Evolutionary conservation across 1,140 invertebrate species (phyloP), one percentile per base, ranked within the genome.

Genomic region (Trichonephila inaurata): DNA sequence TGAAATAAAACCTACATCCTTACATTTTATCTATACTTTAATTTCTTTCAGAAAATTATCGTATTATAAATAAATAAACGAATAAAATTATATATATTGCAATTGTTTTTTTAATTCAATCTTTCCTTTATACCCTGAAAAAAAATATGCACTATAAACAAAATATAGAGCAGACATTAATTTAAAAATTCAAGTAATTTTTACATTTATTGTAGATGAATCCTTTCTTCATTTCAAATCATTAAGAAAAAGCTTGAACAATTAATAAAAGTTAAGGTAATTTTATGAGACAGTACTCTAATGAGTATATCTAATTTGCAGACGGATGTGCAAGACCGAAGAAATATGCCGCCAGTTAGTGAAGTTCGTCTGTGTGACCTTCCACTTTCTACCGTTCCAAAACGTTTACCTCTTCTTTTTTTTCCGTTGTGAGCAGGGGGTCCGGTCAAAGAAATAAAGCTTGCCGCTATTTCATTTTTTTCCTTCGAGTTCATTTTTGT

Each of bases 401-500:
- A 77, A 14, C 28, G 28, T 77, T 77, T 77, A 33, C 28, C 28
- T 33, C 6, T 28, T 77, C 18, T 77, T 40, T 69, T 69, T 24
- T 69, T 69, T 24, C n/a, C 28, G 28, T 77, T 77, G 24, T 18
- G 18, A 40, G 16, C 33, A 77, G 28, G 28, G 28, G 72, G 72
- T 19, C 28, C 33, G 28, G 33, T 77, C 28, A 77, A 77, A 40
- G 28, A 77, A 77, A 77, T 33, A 40, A 77, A 77, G 33, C 72
- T 28, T 77, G 72, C 72, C 72, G 28, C 33, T 77, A 77, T 33
- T 77, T 77, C 33, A 40, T 77, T 77, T 77, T 77, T 77, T 40
- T 28, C 7, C 33, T 77, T 16, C 14, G 12, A 24, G 64, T 77
- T 18, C 72, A 19, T 14, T 77, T 77, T 5, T 77, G 72, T 33